Evolutionary conservation across 2,113 vertebrate genomes (phyloP), one percentile per base, ranked within the genome.

Genomic region (Caranx ignobilis): DNA sequence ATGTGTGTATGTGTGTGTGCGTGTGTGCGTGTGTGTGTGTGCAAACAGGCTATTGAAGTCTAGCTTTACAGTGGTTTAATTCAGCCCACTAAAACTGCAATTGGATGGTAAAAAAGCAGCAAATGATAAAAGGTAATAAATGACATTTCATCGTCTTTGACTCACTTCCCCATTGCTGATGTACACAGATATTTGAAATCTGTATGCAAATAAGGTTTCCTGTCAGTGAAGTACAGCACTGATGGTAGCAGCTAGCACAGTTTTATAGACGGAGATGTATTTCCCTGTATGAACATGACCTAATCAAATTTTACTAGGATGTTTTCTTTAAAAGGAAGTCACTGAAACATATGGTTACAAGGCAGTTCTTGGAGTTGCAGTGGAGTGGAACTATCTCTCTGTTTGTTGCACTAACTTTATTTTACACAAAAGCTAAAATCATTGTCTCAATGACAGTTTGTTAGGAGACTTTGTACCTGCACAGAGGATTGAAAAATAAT

Each of bases 121-220:
- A 60, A 41, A 56, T 60, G 19, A 78, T 57, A 34, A 2, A 66
- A 75, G 72, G 65, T 57, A 59, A 74, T 80, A 70, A 47, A 67
- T 62, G 41, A 31, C 39, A 50, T 83, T 83, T 77, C 6, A 32
- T 16, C 13, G 61, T 55, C 11, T 79, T 76, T 45, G 32, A 63
- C 52, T 31, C 39, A 79, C 70, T 84, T 84, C 69, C 67, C 65
- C 35, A 15, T 75, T 68, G 32, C 41, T 79, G 69, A 35, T 35
- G 6, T 75, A 82, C 37, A 56, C 48, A 59, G 60, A 18, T 34
- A 0, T 75, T 78, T 71, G 41, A 71, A 72, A 68, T 74, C 41
- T 73, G 21, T 64, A 90, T 87, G 81, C 85, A 89, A 92, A 90
- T 85, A 4, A 73, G 18, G 37, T 77, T 80, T 81, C 72, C 75